Conservation (phyloP, 2,888 invertebrate genomes). For the Tyria jacobaeae region DNA sequence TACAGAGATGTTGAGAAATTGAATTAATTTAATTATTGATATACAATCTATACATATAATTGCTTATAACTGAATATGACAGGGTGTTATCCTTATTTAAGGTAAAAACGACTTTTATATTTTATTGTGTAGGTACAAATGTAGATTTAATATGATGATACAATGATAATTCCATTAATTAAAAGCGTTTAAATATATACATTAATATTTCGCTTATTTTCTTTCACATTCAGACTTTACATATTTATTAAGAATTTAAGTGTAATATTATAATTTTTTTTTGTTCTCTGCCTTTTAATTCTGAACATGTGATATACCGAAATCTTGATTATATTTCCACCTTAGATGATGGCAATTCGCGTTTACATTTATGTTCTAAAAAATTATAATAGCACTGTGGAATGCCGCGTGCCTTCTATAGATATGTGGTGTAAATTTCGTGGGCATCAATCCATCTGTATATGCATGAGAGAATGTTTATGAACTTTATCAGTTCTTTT, state of each 20-base stretch:
- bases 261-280: background rate
- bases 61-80: background rate
- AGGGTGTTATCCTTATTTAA: background rate
- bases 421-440: too few species aligned
- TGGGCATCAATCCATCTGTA: too few species aligned
- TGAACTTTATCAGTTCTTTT: background rate
- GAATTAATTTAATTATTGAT: background rate
- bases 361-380: too few species aligned
- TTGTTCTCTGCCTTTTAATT: background rate
- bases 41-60: background rate
- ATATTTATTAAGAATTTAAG: slow-evolving; percentile 21
- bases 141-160: slow-evolving; percentile 8
- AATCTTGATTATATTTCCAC: background rate
- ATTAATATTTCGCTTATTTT: slow-evolving; percentile 15
- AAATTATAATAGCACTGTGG: background rate
- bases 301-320: background rate
- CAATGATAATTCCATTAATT: slow-evolving; percentile 21
- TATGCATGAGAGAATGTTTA: background rate
- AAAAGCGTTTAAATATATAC: slow-evolving; percentile 11
- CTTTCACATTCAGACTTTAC: slow-evolving; percentile 25
- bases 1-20: background rate
- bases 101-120: background rate
- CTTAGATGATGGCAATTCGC: background rate
- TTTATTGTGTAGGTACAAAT: slow-evolving; percentile 10
- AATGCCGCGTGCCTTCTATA: too few species aligned